Base-by-base conservation (phyloP, 2,797 vertebrate genomes). In the Streptopelia turtur region DNA sequence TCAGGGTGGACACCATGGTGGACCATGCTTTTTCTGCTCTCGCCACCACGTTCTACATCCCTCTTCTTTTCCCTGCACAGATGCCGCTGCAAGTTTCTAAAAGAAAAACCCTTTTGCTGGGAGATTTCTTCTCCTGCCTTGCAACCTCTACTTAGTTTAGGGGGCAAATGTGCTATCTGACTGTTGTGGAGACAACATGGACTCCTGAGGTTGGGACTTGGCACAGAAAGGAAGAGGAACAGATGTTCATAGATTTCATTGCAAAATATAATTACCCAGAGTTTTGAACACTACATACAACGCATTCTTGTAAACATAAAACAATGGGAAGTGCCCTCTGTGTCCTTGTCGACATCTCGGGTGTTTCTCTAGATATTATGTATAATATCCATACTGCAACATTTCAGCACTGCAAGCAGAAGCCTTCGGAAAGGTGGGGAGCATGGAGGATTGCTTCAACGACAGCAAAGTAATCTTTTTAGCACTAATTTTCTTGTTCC, bases 221-320 rank as follows among this genome's bases (percentile, higher is more conserved):
- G 91, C 96, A 95, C 23, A 2, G 68, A 55, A 78, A 72, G 63
- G 39, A 90, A 85, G 30, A 83, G 47, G 83, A 91, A 68, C 94
- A 96, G 94, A 88, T 95, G 94, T 76, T 93, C 93, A 78, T 5
- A 31, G 76, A 83, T 81, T 90, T 94, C 74, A 74, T 27, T 94
- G 91, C 87, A 90, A 90, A 93, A 93, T 39, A n/a, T 61, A 93
- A 95, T 94, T 80, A 70, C 53, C 57, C 55, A 65, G 4, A 20
- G 47, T 71, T 91, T 83, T 95, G 50, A 81, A 59, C 61, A 27
- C 59, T 31, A 87, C 68, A 64, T 49, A 65, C 60, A 80, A 96
- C 69, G 49, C 9, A 79, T 41, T 89, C 53, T 9, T 60, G 49
- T 30, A 83, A 72, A 77, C 0, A 1, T 6, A 61, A 50, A 90